A percentile compares a stretch with the other conserved stretches of the same genome.
Evolutionary conservation across 2,888 invertebrate species (phyloP).

Genomic region (Ormyrus rosae): DNA sequence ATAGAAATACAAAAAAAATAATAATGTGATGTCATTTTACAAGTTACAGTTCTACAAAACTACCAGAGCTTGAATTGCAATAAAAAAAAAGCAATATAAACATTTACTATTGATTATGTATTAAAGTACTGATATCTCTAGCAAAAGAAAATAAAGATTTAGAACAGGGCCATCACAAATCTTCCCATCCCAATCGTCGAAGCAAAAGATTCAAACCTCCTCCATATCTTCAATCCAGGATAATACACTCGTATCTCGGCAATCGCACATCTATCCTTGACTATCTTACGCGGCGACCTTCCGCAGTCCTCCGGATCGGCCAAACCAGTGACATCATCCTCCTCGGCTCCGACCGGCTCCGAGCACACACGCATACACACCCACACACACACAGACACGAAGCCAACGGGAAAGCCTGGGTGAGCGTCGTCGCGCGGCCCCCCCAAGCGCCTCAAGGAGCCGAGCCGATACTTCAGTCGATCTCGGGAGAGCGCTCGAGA

Average conservation of each 20-base stretch:
- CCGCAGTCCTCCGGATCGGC: slow-evolving; percentile 3
- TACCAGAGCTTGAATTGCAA: too few species aligned
- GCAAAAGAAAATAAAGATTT: too few species aligned
- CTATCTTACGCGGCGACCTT: slow-evolving; percentile 3
- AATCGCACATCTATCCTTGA: slow-evolving; percentile 1
- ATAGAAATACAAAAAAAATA: too few species aligned
- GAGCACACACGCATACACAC: neutral
- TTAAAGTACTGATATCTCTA: too few species aligned
- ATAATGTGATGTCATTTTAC: too few species aligned
- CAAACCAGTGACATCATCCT: slow-evolving; percentile 58
- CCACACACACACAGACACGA: slow-evolving; percentile 3
- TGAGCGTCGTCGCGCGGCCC: slow-evolving; percentile 56
- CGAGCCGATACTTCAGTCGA: slow-evolving; percentile 58
- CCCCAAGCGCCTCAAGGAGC: neutral
- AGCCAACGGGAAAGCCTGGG: slow-evolving; percentile 58
- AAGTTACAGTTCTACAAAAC: too few species aligned
- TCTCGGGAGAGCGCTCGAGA: slow-evolving; percentile 57
- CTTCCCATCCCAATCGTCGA: too few species aligned
- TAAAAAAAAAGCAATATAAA: too few species aligned
- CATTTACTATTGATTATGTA: too few species aligned
- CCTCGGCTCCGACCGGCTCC: slow-evolving; percentile 10
- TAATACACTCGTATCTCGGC: neutral
- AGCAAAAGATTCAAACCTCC: too few species aligned
- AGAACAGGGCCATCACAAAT: too few species aligned
- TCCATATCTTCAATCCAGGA: neutral